A percentile compares a stretch with the other conserved stretches of the same genome.
These are phyloP conservation scores for Hesperia comma DNA, from an alignment of 2,888 invertebrate species.

Conservation along the genomic window DNA sequence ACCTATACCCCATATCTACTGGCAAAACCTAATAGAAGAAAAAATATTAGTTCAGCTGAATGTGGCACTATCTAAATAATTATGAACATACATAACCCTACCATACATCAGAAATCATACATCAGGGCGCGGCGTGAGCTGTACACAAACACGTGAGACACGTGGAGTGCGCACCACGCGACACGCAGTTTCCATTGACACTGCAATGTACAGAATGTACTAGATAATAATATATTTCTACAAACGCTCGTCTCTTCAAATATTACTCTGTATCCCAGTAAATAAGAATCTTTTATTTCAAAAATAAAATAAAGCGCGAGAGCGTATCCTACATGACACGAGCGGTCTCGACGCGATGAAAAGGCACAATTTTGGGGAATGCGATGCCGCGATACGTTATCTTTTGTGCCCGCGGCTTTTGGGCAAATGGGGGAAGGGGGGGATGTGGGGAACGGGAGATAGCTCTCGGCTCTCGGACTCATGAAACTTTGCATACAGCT, in stretches of 20 bases:
- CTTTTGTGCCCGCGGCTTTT: slow-evolving; percentile 43
- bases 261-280: not conserved
- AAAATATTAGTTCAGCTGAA: too few relatives aligned
- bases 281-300: not conserved
- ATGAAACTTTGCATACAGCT: slow-evolving; percentile 30
- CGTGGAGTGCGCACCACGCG: too few relatives aligned
- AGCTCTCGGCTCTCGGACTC: slow-evolving; percentile 27
- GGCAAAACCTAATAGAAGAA: too few relatives aligned
- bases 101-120: too few relatives aligned
- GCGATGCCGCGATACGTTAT: slow-evolving; percentile 47
- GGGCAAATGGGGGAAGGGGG: slow-evolving; percentile 23
- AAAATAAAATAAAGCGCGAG: slow-evolving; percentile 23
- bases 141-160: too few relatives aligned
- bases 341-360: slow-evolving; percentile 44
- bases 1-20: too few relatives aligned
- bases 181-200: too few relatives aligned
- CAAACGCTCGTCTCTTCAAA: not conserved
- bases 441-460: slow-evolving; percentile 29
- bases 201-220: too few relatives aligned
- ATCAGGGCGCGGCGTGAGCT: too few relatives aligned
- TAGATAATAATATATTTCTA: not conserved
- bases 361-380: slow-evolving; percentile 49
- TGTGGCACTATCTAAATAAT: too few relatives aligned
- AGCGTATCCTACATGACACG: slow-evolving; percentile 24
- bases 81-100: too few relatives aligned